Conservation (phyloP, 2,797 vertebrate genomes). For the Coregonus ussuriensis region DNA sequence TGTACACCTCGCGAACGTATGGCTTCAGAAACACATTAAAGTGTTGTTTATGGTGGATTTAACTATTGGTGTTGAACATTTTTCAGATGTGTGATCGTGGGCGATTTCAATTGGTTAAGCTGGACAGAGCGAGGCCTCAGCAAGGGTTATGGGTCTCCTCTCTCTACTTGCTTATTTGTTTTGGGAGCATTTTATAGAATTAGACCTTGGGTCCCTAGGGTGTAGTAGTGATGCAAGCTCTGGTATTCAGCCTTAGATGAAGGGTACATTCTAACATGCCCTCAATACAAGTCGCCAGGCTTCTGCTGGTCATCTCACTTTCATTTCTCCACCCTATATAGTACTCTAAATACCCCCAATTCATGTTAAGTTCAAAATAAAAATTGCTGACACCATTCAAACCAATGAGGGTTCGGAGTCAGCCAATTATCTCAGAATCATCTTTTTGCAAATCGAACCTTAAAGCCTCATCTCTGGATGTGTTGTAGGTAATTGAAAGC, state of each 20-base stretch:
- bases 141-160: slow-evolving; percentile 6
- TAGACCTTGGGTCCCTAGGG: background rate
- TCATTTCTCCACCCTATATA: too few species aligned
- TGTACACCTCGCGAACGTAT: slow-evolving; percentile 46
- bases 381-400: too few species aligned
- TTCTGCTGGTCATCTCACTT: too few species aligned
- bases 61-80: slow-evolving; percentile 44
- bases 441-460: background rate
- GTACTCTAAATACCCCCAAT: too few species aligned
- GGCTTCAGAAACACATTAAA: slow-evolving; percentile 59
- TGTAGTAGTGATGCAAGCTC: slow-evolving; percentile 2
- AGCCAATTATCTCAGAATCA: too few species aligned
- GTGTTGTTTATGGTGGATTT: slow-evolving; percentile 55
- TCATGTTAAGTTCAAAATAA: too few species aligned
- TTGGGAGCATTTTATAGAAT: slow-evolving; percentile 1
- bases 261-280: background rate
- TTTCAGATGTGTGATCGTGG: slow-evolving; percentile 37
- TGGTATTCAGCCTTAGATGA: background rate
- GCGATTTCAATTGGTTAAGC: slow-evolving; percentile 33
- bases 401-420: background rate
- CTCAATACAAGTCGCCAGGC: background rate
- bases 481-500: background rate
- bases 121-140: slow-evolving; percentile 5
- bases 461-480: too few species aligned
- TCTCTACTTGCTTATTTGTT: background rate